A percentile compares a stretch with the other conserved stretches of the same genome.
Evolutionary conservation across 1,140 invertebrate genomes (phyloP).

Genomic region (Palaemon carinicauda): DNA sequence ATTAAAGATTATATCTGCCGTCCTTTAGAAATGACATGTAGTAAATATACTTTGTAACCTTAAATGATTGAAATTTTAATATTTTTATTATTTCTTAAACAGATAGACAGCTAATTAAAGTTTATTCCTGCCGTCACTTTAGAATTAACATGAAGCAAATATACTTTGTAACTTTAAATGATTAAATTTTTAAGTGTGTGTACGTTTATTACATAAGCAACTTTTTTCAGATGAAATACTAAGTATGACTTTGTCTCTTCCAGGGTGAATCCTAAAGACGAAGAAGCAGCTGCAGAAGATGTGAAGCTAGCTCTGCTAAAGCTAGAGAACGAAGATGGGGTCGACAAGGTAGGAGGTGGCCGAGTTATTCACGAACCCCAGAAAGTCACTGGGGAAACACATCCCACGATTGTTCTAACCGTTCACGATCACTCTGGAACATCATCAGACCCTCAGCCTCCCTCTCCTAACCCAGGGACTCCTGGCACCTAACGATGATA

Average conservation of each 20-base stretch:
- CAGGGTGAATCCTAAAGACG: slow-evolving; percentile 41
- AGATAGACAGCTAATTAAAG: too few species aligned
- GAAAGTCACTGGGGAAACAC: background rate
- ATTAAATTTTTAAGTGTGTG: too few species aligned
- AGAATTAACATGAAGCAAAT: too few species aligned
- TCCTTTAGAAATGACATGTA: too few species aligned
- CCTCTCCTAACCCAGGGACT: slow-evolving; percentile 29
- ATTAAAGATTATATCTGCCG: too few species aligned
- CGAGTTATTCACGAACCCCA: slow-evolving; percentile 22
- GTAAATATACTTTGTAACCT: too few species aligned
- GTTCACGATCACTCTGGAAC: slow-evolving; percentile 14
- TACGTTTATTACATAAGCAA: too few species aligned
- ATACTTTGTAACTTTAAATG: too few species aligned
- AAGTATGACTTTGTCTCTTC: background rate
- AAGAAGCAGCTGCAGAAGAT: slow-evolving; percentile 31
- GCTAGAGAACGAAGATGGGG: background rate
- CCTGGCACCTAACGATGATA: slow-evolving; percentile 19
- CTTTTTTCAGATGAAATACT: too few species aligned
- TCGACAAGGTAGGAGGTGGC: background rate
- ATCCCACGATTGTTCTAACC: slow-evolving; percentile 38
- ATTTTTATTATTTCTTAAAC: too few species aligned
- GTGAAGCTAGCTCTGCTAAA: slow-evolving; percentile 7
- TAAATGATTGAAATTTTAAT: too few species aligned
- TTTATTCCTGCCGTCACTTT: too few species aligned
- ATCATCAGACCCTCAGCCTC: background rate